Evolutionary conservation across 2,113 vertebrate genomes (phyloP), one percentile per base, ranked within the genome.

Genomic region (Nothobranchius kuhntae): DNA sequence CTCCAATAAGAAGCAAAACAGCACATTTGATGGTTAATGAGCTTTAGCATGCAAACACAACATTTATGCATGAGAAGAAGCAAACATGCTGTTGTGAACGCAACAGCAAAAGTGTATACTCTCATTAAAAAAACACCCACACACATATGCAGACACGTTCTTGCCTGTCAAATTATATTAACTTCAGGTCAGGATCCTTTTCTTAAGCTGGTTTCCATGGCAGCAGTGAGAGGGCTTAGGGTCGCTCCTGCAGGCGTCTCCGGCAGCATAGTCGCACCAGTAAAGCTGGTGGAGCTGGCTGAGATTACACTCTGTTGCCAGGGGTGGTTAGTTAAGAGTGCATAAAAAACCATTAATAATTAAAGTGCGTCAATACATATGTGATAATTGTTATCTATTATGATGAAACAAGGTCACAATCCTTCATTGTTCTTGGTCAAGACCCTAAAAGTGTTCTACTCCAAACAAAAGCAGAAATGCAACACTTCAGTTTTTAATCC

Each of bases 151-250:
- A 63, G 12, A 9, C 76, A 86, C 77, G 63, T 77, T 77, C 78
- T 54, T 71, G 78, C 81, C 68, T 89, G 83, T 91, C 90, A 90
- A 56, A 88, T 81, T 80, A 90, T 80, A 88, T 91, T 90, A 91
- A 51, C 78, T 70, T 90, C 85, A 80, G 83, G 87, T 87, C 83
- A 84, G 88, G 75, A 35, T 75, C 63, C 55, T 81, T 85, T 83
- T 85, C n/a, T 40, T 42, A 26, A 83, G 80, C 61, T 62, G 45
- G 88, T 91, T 91, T 84, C 88, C 73, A 91, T 89, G 86, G 88
- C 84, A 90, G 87, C 88, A 75, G 53, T 0, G 54, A 69, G 80
- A 75, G 72, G 78, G 82, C 75, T 79, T 75, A 54, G 66, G 84
- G 79, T 57, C 40, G 50, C 67, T 80, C 63, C 68, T 78, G 42